Conservation (phyloP, 2,113 vertebrate genomes). For the Oryzias woworae region DNA sequence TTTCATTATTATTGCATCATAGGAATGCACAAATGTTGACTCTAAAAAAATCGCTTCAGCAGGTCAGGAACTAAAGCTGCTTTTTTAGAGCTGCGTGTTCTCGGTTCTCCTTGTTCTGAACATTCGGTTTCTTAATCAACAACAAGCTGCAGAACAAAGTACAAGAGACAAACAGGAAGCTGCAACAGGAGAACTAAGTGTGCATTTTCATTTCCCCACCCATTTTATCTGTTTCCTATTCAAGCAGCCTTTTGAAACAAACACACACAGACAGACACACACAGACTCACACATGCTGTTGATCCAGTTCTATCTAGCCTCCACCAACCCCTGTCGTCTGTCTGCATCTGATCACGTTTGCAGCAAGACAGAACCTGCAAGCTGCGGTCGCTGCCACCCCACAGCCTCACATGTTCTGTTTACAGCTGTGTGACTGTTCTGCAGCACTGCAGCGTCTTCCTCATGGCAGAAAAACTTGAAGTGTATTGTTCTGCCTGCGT, state of each 20-base stretch:
- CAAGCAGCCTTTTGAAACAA: conserved; percentile 21
- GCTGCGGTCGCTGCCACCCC: too few species aligned
- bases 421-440: too few species aligned
- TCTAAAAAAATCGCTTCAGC: too few species aligned
- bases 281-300: conserved; percentile 6
- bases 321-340: too few species aligned
- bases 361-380: too few species aligned
- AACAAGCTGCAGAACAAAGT: not conserved
- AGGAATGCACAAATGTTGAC: too few species aligned
- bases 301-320: too few species aligned
- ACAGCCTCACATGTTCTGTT: too few species aligned
- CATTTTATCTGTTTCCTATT: conserved; percentile 28
- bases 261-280: conserved; percentile 6
- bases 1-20: conserved; percentile 55
- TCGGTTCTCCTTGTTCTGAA: not conserved
- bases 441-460: too few species aligned
- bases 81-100: not conserved
- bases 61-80: not conserved
- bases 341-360: too few species aligned
- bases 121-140: not conserved
- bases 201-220: conserved; percentile 21
- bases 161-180: conserved; percentile 55
- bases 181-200: conserved; percentile 18
- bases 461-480: too few species aligned
- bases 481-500: too few species aligned